Conservation (phyloP, 1,140 invertebrate genomes). For the Samia ricini region DNA sequence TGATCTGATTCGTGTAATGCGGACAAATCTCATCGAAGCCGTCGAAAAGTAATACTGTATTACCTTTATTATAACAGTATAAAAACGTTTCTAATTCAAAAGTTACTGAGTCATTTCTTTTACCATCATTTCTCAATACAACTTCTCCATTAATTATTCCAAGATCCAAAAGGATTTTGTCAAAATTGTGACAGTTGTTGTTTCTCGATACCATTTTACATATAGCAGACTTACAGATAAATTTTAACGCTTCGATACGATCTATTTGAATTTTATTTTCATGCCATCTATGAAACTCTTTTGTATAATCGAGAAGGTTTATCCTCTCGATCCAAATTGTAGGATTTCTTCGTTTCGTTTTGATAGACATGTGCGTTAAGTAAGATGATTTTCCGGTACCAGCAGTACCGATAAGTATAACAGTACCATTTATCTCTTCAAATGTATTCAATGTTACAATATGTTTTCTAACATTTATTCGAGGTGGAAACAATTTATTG, state of each 20-base stretch:
- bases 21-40: no score
- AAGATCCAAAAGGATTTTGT: not conserved
- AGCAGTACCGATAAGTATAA: conserved; percentile 1
- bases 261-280: conserved; percentile 1
- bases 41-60: no score
- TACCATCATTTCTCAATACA: not conserved
- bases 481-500: no score
- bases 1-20: not conserved
- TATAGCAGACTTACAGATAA: not conserved
- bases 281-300: conserved; percentile 14
- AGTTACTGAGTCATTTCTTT: not conserved
- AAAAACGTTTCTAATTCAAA: conserved; percentile 13
- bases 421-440: not conserved
- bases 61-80: conserved; percentile 7
- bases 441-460: not conserved
- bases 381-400: conserved; percentile 16
- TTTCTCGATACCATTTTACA: not conserved
- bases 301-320: conserved; percentile 8
- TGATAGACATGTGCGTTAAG: conserved; percentile 6
- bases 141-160: not conserved
- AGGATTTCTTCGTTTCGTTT: not conserved
- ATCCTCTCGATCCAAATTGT: conserved; percentile 15
- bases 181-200: not conserved
- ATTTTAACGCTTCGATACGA: conserved; percentile 1
- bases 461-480: not conserved